Percentiles rank a stretch among this genome's conserved stretches.
phyloP scores from a whole-genome alignment of 2,797 vertebrate genomes.

The Holocentrus rufus region DNA sequence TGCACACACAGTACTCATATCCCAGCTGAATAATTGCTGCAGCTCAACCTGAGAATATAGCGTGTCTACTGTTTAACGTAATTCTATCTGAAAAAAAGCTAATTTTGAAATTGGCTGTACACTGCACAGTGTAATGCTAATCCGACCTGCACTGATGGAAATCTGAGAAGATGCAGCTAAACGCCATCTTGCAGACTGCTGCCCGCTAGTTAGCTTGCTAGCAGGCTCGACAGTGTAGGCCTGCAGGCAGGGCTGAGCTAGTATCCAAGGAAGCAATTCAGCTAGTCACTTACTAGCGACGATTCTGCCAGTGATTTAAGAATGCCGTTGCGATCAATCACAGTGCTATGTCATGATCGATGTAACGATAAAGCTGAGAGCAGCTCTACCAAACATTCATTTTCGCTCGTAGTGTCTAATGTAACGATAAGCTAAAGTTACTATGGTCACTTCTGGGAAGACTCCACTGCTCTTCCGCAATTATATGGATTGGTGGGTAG shows the following conservation, averaged over 20 bases:
- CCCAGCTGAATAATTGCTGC: neutral
- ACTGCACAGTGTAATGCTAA: constrained; percentile 44
- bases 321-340: neutral
- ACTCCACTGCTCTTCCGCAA: constrained; percentile 77
- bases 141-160: constrained; percentile 72
- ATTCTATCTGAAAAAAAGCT: neutral
- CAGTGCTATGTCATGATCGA: neutral
- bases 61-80: neutral
- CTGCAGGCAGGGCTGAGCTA: constrained; percentile 66
- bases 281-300: neutral
- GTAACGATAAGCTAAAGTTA: constrained; percentile 38
- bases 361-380: neutral
- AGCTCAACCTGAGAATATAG: constrained; percentile 15
- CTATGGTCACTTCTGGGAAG: constrained; percentile 41
- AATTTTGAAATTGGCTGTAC: neutral
- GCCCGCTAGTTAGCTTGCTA: constrained; percentile 78
- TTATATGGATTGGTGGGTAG: constrained; percentile 62
- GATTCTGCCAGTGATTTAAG: neutral
- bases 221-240: constrained; percentile 64
- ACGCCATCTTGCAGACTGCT: constrained; percentile 95
- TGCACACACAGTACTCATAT: neutral
- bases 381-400: neutral
- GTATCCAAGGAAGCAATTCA: constrained; percentile 5
- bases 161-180: constrained; percentile 80
- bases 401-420: constrained; percentile 7